Conservation (phyloP, 1,140 invertebrate genomes). For the Cydia pomonella region DNA sequence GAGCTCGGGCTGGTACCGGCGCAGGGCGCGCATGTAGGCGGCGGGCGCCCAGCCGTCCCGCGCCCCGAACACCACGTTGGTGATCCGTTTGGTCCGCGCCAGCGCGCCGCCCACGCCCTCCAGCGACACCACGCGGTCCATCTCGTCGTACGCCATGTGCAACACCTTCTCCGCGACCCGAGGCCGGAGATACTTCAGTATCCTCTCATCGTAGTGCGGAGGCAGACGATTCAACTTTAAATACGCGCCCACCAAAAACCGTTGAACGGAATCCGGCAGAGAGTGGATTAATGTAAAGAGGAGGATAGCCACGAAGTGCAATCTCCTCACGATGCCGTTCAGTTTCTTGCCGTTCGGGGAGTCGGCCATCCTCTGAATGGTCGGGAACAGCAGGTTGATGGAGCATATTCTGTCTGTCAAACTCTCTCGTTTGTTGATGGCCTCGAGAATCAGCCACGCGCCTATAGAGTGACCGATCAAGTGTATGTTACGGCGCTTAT, state of each 20-base stretch:
- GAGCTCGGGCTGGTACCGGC: slow-evolving; percentile 52
- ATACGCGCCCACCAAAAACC: slow-evolving; percentile 54
- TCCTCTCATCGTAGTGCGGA: slow-evolving; percentile 43
- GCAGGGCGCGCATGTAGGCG: slow-evolving; percentile 59
- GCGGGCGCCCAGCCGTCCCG: slow-evolving; percentile 66
- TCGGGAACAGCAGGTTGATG: slow-evolving; percentile 69
- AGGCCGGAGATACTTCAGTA: slow-evolving; percentile 57
- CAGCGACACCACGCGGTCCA: slow-evolving; percentile 59
- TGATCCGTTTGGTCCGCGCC: slow-evolving; percentile 55
- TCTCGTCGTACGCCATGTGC: slow-evolving; percentile 69
- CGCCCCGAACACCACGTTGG: slow-evolving; percentile 61
- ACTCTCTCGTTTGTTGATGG: slow-evolving; percentile 50
- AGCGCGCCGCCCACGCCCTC: slow-evolving; percentile 52
- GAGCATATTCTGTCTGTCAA: slow-evolving; percentile 51
- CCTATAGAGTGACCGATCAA: slow-evolving; percentile 74
- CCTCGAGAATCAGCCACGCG: slow-evolving; percentile 67
- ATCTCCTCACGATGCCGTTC: slow-evolving; percentile 53
- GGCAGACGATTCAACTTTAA: slow-evolving; percentile 54
- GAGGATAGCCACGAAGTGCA: slow-evolving; percentile 52
- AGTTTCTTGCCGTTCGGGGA: slow-evolving; percentile 62
- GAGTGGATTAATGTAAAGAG: slow-evolving; percentile 50
- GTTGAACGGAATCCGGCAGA: slow-evolving; percentile 49
- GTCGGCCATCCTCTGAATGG: slow-evolving; percentile 66
- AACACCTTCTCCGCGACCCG: slow-evolving; percentile 59
- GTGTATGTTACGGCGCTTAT: slow-evolving; percentile 63